These are phyloP conservation scores for Urocitellus parryii DNA, from an alignment of 2,113 vertebrate species.

Conservation along the genomic window DNA sequence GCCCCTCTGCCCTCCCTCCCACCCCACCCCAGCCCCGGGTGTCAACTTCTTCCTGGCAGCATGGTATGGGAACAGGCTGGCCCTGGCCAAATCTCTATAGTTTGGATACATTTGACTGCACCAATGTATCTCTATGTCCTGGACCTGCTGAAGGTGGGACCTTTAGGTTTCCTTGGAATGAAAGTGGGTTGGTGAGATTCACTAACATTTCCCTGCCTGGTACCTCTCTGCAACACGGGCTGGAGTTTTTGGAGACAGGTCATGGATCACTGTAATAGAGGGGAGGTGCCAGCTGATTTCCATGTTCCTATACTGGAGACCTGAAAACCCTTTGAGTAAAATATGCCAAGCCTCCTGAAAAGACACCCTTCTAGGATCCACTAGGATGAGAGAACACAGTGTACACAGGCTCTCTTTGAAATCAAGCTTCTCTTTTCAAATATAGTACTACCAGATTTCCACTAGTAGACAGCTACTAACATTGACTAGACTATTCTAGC, in stretches of 20 bases:
- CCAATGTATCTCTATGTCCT: accelerated
- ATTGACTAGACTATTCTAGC: neutral
- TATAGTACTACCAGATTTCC: too few species aligned
- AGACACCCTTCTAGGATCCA: neutral
- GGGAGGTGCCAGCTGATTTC: neutral
- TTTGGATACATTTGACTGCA: too few species aligned
- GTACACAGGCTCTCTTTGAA: neutral
- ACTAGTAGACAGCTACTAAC: neutral
- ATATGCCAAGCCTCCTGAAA: neutral
- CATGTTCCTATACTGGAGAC: neutral
- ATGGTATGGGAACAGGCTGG: neutral
- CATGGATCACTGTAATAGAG: accelerated
- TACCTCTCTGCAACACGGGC: neutral
- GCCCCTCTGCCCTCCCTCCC: neutral
- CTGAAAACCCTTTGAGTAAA: neutral
- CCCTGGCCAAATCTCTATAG: too few species aligned
- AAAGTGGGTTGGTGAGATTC: neutral
- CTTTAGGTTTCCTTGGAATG: neutral
- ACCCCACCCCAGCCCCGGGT: neutral
- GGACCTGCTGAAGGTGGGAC: neutral
- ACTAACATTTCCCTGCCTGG: neutral
- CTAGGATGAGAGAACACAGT: neutral
- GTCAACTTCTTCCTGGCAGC: neutral
- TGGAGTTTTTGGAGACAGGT: neutral
- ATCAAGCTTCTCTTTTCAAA: neutral